Conservation (phyloP, 2,888 invertebrate genomes). For the Apamea monoglypha region DNA sequence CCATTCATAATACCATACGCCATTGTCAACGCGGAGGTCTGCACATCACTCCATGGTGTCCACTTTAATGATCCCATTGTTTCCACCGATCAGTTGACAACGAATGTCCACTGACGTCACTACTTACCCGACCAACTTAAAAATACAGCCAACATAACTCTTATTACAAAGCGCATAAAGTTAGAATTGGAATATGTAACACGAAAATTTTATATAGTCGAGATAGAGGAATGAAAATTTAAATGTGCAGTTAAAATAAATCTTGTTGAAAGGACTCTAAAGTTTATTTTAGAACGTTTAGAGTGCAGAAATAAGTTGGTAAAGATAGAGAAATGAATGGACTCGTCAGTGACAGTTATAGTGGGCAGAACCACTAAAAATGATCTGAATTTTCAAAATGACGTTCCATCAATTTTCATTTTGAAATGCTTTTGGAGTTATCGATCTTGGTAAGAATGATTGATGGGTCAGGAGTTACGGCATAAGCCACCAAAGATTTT, state of each 20-base stretch:
- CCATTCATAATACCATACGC: constrained; percentile 73
- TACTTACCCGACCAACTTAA: constrained; percentile 63
- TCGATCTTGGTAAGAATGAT: constrained; percentile 58
- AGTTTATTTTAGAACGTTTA: constrained; percentile 66
- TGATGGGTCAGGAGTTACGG: constrained; percentile 34
- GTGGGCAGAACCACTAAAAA: constrained; percentile 84
- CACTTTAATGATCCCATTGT: constrained; percentile 89
- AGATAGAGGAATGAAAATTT: constrained; percentile 40
- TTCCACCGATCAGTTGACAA: constrained; percentile 78
- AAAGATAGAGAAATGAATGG: constrained; percentile 81
- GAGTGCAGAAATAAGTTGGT: constrained; percentile 57
- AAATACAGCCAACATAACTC: constrained; percentile 35
- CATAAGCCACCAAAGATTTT: constrained; percentile 37
- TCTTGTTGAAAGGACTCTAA: constrained; percentile 64
- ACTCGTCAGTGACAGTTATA: constrained; percentile 82
- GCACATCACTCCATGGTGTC: constrained; percentile 83
- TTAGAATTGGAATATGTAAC: constrained; percentile 32
- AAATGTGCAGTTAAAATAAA: constrained; percentile 30
- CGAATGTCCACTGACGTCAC: constrained; percentile 84
- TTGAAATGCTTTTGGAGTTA: constrained; percentile 63
- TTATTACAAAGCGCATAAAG: constrained; percentile 49
- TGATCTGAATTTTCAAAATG: constrained; percentile 81
- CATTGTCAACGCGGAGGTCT: constrained; percentile 84
- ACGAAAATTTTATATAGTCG: constrained; percentile 13
- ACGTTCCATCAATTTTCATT: constrained; percentile 85